Conservation (phyloP, 2,888 invertebrate genomes). For the Athripsodes cinereus region DNA sequence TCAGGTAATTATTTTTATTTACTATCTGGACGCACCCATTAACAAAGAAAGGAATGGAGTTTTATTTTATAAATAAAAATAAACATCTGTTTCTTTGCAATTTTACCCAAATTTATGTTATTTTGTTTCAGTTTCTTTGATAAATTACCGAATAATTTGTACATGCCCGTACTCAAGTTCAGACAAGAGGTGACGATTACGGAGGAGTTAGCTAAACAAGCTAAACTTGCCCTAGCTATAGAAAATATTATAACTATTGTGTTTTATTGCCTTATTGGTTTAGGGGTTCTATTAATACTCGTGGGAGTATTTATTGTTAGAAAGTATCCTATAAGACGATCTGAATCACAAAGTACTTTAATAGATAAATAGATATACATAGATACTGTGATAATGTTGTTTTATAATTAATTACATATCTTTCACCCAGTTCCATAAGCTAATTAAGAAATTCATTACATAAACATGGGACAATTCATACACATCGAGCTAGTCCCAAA, state of each 20-base stretch:
- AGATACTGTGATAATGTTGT: background rate
- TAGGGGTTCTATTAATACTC: slow-evolving; percentile 43
- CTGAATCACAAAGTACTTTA: slow-evolving; percentile 15
- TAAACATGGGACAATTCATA: too few relatives aligned
- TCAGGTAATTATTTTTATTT: slow-evolving; percentile 45
- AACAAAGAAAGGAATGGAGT: too few relatives aligned
- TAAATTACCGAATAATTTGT: slow-evolving; percentile 46
- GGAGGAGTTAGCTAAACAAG: slow-evolving; percentile 49
- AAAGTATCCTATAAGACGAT: slow-evolving; percentile 11
- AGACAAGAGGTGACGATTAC: slow-evolving; percentile 57
- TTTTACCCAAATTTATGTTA: too few relatives aligned
- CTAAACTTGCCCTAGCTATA: slow-evolving; percentile 49
- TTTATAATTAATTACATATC: background rate
- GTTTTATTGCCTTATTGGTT: slow-evolving; percentile 48
- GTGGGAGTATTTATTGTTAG: slow-evolving; percentile 10
- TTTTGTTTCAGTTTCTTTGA: slow-evolving; percentile 48
- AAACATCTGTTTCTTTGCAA: too few relatives aligned
- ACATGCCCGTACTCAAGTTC: slow-evolving; percentile 75
- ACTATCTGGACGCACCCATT: too few relatives aligned
- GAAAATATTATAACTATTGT: slow-evolving; percentile 40
- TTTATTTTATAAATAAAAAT: too few relatives aligned
- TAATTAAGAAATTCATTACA: too few relatives aligned
- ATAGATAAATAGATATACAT: background rate
- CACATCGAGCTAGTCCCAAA: too few relatives aligned
- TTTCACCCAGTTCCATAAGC: too few relatives aligned